Evolutionary conservation across 2,113 vertebrate genomes (phyloP).

Genomic region (Cavia aperea): DNA sequence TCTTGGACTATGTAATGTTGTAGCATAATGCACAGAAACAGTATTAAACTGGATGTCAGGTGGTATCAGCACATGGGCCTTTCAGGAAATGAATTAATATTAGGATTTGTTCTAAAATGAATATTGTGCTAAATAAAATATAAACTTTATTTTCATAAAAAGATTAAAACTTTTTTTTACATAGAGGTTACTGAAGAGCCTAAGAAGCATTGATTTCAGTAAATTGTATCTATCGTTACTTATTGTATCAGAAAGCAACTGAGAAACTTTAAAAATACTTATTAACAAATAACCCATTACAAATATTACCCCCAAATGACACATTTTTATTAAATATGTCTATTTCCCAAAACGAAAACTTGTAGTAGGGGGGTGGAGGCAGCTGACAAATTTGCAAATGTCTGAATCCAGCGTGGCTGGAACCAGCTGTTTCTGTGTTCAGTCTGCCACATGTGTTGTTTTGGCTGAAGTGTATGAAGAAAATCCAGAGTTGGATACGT

Average conservation of each 20-base stretch:
- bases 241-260: neutral
- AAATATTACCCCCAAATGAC: neutral
- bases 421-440: neutral
- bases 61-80: neutral
- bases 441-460: slow-evolving; percentile 3
- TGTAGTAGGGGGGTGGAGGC: neutral
- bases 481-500: neutral
- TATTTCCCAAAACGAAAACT: slow-evolving; percentile 11
- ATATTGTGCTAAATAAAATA: neutral
- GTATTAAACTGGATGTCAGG: neutral
- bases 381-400: neutral
- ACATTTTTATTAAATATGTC: neutral
- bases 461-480: neutral
- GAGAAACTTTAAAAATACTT: neutral
- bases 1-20: neutral
- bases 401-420: neutral
- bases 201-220: neutral
- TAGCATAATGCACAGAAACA: neutral
- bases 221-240: neutral
- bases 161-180: neutral
- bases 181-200: neutral
- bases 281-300: neutral
- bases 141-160: neutral
- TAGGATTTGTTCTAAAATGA: neutral
- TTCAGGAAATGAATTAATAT: neutral